phyloP scores from a whole-genome alignment of 2,113 vertebrate species.

The Labrus mixtus region DNA sequence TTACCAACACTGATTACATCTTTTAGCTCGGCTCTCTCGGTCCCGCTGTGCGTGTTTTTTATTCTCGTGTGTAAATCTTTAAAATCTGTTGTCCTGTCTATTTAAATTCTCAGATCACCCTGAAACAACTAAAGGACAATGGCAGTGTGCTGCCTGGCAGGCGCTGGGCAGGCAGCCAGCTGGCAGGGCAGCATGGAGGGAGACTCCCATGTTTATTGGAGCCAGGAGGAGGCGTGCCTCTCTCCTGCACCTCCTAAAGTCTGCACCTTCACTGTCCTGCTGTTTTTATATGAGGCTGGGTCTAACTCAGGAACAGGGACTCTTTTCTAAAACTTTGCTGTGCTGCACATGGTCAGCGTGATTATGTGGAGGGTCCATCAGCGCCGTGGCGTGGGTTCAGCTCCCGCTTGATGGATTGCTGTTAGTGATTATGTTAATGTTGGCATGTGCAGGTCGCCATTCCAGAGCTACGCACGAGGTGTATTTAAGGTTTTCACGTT shows the following conservation, averaged over 20 bases:
- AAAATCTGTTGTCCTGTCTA: slow-evolving; percentile 63
- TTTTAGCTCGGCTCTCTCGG: slow-evolving; percentile 17
- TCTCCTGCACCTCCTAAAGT: slow-evolving; percentile 27
- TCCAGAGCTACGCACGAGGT: no score
- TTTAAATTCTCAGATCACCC: slow-evolving; percentile 77
- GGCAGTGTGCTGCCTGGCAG: slow-evolving; percentile 77
- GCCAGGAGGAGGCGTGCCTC: slow-evolving; percentile 49
- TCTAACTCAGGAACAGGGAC: slow-evolving; percentile 24
- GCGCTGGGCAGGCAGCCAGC: slow-evolving; percentile 78
- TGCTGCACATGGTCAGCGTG: slow-evolving; percentile 34
- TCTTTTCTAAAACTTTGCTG: slow-evolving; percentile 28
- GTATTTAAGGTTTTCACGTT: no score
- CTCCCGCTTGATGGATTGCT: no score
- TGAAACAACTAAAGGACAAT: slow-evolving; percentile 79
- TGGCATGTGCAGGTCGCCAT: no score
- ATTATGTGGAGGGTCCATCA: slow-evolving; percentile 39
- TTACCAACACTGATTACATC: slow-evolving; percentile 33
- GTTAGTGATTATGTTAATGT: slow-evolving; percentile 68
- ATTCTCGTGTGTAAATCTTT: slow-evolving; percentile 38
- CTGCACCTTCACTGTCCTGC: slow-evolving; percentile 6
- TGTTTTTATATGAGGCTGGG: slow-evolving; percentile 15
- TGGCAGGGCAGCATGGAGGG: slow-evolving; percentile 64
- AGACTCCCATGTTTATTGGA: slow-evolving; percentile 65
- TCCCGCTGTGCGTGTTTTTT: slow-evolving; percentile 18
- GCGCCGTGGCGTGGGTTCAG: slow-evolving; percentile 32